Evolutionary conservation across 35 echinoderm and acorn worm genomes (phyloP).

Genomic region (Heliocidaris tuberculata): DNA sequence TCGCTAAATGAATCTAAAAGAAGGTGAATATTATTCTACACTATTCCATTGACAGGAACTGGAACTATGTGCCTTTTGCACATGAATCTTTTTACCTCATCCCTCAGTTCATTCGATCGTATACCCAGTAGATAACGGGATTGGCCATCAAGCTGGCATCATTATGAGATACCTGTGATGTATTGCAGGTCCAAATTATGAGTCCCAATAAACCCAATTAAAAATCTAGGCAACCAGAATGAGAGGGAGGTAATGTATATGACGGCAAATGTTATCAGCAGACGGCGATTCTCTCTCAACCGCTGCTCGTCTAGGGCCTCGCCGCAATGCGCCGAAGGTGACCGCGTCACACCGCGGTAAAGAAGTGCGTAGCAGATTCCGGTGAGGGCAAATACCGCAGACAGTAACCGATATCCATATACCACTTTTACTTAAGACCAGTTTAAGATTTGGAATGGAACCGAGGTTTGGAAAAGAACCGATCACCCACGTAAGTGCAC

Average conservation of each 20-base stretch:
- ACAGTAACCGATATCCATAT: neutral
- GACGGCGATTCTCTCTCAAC: neutral
- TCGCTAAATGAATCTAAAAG: no score
- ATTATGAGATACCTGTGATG: neutral
- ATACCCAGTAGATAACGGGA: neutral
- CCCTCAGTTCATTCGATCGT: neutral
- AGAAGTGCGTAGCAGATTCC: neutral
- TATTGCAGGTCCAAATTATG: neutral
- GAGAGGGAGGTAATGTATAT: neutral
- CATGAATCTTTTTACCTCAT: neutral
- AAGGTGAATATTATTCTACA: no score
- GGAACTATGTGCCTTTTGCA: neutral
- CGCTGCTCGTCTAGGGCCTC: neutral
- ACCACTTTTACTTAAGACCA: neutral
- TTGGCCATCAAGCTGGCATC: neutral
- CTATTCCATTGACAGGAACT: neutral
- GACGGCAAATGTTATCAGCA: neutral
- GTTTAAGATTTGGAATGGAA: neutral
- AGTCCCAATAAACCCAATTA: neutral
- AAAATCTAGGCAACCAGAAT: neutral
- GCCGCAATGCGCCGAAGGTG: neutral
- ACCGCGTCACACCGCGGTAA: neutral
- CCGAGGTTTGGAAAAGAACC: neutral
- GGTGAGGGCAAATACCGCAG: neutral
- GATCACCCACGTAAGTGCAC: neutral